Conservation (phyloP, 2,113 vertebrate genomes). For the Sisor rabdophorus region DNA sequence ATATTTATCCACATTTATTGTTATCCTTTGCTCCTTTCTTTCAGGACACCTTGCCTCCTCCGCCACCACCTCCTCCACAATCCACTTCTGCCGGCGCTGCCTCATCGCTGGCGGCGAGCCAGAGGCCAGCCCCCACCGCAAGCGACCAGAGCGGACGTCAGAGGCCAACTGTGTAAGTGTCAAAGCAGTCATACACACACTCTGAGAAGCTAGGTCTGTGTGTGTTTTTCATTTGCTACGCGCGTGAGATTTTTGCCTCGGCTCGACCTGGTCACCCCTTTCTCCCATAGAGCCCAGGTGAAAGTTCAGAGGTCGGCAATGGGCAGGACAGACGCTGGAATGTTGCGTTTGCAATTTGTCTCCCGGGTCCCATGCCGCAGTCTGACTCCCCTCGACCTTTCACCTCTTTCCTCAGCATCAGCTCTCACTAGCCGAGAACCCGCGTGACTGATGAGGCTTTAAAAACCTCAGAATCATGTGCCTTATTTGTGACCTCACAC, state of each 20-base stretch:
- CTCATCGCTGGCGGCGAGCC: conserved; percentile 68
- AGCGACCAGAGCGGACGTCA: conserved; percentile 80
- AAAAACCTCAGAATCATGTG: not conserved
- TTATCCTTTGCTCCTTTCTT: not conserved
- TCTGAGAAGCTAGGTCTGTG: not conserved
- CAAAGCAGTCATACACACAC: conserved; percentile 5
- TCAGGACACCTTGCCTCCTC: conserved; percentile 72
- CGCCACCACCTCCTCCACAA: conserved; percentile 85
- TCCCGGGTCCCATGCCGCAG: conserved; percentile 52
- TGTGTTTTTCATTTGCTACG: conserved; percentile 17
- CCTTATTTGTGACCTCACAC: conserved; percentile 6
- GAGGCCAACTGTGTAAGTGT: conserved; percentile 93
- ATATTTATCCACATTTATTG: no score
- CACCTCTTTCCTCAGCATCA: conserved; percentile 53
- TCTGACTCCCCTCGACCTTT: conserved; percentile 51
- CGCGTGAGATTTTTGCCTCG: conserved; percentile 27
- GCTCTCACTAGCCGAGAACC: conserved; percentile 45
- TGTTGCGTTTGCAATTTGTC: conserved; percentile 35
- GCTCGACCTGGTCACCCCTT: conserved; percentile 35
- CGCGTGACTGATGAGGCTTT: conserved; percentile 51
- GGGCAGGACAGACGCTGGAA: not conserved
- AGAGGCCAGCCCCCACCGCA: conserved; percentile 74
- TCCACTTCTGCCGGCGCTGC: conserved; percentile 73
- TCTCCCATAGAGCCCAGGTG: conserved; percentile 58
- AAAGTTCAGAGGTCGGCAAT: conserved; percentile 54